Evolutionary conservation across 2,888 invertebrate species (phyloP).

Genomic region (Nomada goodeniana): DNA sequence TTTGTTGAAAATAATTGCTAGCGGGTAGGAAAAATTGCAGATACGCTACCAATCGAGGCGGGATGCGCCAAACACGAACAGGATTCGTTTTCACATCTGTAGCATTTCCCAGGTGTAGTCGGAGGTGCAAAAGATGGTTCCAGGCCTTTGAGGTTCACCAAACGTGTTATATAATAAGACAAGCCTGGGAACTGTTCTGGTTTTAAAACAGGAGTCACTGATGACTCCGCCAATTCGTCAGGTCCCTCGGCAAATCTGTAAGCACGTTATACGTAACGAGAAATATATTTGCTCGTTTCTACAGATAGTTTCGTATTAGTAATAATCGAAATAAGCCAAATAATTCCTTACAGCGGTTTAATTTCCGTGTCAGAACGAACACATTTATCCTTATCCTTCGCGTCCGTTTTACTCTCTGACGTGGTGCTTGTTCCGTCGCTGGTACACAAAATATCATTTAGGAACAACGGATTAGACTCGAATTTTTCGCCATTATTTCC

Average conservation of each 20-base stretch:
- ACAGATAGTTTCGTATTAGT: background rate
- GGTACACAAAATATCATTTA: conserved; percentile 85
- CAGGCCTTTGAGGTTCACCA: conserved; percentile 40
- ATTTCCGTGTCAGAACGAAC: background rate
- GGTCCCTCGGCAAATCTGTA: conserved; percentile 37
- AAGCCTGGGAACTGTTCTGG: conserved; percentile 70
- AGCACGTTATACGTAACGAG: background rate
- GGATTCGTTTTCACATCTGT: conserved; percentile 51
- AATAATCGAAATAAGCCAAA: background rate
- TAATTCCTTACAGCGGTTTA: conserved; percentile 17
- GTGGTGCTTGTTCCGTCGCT: conserved; percentile 60
- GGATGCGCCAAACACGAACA: conserved; percentile 57
- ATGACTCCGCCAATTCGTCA: conserved; percentile 6
- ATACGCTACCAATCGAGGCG: conserved; percentile 13
- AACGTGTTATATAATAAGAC: conserved; percentile 56
- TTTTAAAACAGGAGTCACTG: conserved; percentile 50
- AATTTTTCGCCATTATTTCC: conserved; percentile 86
- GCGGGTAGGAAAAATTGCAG: background rate
- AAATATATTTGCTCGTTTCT: no score
- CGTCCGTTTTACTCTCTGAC: conserved; percentile 78
- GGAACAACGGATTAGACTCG: conserved; percentile 85
- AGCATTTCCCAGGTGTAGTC: conserved; percentile 56
- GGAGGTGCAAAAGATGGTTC: background rate
- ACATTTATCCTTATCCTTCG: conserved; percentile 74
- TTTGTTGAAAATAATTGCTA: background rate